Conservation (phyloP, 2,888 invertebrate species). For the Gymnocheta viridis region DNA sequence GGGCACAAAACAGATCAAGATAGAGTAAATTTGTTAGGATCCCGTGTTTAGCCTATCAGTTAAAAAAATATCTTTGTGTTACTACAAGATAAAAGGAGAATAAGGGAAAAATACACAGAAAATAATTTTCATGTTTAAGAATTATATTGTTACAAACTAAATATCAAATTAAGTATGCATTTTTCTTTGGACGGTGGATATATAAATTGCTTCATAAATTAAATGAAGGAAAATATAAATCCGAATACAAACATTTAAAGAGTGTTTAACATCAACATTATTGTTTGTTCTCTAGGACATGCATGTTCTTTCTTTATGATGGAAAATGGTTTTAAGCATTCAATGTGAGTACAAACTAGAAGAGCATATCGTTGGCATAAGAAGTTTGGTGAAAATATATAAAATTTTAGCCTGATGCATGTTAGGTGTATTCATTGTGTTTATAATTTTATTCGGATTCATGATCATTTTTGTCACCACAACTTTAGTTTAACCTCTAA, state of each 20-base stretch:
- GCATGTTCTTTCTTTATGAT: slow-evolving; percentile 2
- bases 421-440: no score
- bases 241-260: slow-evolving; percentile 29
- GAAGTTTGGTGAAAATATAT: background rate
- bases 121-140: background rate
- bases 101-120: no score
- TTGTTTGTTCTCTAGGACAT: slow-evolving; percentile 33
- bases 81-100: no score
- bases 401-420: background rate
- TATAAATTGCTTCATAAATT: background rate
- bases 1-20: no score
- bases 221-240: background rate
- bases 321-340: background rate
- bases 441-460: no score
- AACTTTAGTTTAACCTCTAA: no score
- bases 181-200: background rate
- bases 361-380: background rate
- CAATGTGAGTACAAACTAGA: background rate
- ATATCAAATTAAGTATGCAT: background rate
- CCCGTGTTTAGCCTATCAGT: no score
- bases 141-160: background rate
- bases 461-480: no score
- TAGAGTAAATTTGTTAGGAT: no score
- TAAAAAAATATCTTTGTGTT: no score
- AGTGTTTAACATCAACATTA: slow-evolving; percentile 55